Evolutionary conservation across 2,797 vertebrate genomes (phyloP), one percentile per base, ranked within the genome.

Genomic region (Cygnus olor): DNA sequence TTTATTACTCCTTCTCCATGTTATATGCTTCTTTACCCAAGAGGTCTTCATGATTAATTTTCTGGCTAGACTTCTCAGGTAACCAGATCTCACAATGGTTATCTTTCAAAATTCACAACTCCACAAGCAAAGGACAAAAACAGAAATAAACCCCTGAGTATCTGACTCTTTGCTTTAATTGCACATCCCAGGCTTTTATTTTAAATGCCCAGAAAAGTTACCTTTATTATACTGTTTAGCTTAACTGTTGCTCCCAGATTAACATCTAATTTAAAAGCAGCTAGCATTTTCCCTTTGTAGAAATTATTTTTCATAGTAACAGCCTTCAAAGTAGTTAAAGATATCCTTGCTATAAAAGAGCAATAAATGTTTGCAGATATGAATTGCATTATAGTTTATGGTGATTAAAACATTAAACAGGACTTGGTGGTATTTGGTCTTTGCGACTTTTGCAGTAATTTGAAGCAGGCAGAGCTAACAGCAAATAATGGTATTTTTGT

Each of bases 391-490:
- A 36, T 28, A 47, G 30, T 89, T 95, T 91, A 85, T n/a, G 68
- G 54, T 70, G 88, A 96, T 94, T 94, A 92, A 89, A 96, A 89
- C 32, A 90, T 44, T 51, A 96, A 95, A 89, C 42, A 82, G 44
- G 45, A 78, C 21, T 70, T 70, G 53, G 5, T 53, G 53, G 5
- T 53, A 80, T 71, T 80, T 57, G 63, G 49, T 61, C 38, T 51
- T 82, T 19, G 36, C 70, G 51, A 84, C 10, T 78, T 32, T 24
- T 69, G 3, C 15, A 81, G 24, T 18, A 80, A 73, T 89, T 93
- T 85, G 32, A 68, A 86, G 34, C 19, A 74, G 32, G 63, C 12
- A 69, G 49, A 80, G 4, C 8, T 78, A 85, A 80, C 2, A 88
- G 25, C 16, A 69, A 89, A 78, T 56, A 69, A 72, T 58, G 18